Evolutionary conservation across 2,797 vertebrate genomes (phyloP).

Genomic region (Silurus lanzhouensis): DNA sequence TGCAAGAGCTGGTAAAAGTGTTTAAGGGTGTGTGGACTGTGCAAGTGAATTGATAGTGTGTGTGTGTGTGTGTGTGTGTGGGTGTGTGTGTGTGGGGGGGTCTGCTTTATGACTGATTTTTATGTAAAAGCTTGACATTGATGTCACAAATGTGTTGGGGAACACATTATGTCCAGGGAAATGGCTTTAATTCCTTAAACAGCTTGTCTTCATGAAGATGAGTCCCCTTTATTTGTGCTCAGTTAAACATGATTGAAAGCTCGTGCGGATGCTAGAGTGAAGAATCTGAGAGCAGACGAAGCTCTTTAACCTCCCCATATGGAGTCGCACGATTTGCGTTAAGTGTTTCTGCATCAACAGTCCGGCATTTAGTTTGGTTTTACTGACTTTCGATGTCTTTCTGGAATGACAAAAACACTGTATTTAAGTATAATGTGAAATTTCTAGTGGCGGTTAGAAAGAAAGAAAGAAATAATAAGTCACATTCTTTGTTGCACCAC

Average conservation of each 20-base stretch:
- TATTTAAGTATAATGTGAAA: background rate
- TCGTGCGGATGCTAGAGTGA: background rate
- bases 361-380: background rate
- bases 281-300: constrained; percentile 19
- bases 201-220: background rate
- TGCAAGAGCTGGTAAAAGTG: constrained; percentile 47
- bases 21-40: constrained; percentile 59
- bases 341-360: background rate
- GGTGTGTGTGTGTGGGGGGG: background rate
- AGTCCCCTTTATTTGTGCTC: constrained; percentile 1
- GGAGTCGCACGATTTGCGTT: background rate
- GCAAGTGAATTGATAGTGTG: constrained; percentile 44
- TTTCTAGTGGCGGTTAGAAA: background rate
- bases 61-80: constrained; percentile 5
- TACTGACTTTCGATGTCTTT: background rate
- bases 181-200: background rate
- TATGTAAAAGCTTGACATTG: constrained; percentile 21
- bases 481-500: background rate
- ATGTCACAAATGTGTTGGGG: background rate
- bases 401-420: background rate
- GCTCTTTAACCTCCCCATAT: constrained; percentile 18
- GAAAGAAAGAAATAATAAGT: background rate
- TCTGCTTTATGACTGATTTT: constrained; percentile 9
- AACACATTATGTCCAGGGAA: background rate
- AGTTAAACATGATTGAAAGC: constrained; percentile 3